phyloP scores from a whole-genome alignment of 2,888 invertebrate genomes.

The Agonum fuliginosum region DNA sequence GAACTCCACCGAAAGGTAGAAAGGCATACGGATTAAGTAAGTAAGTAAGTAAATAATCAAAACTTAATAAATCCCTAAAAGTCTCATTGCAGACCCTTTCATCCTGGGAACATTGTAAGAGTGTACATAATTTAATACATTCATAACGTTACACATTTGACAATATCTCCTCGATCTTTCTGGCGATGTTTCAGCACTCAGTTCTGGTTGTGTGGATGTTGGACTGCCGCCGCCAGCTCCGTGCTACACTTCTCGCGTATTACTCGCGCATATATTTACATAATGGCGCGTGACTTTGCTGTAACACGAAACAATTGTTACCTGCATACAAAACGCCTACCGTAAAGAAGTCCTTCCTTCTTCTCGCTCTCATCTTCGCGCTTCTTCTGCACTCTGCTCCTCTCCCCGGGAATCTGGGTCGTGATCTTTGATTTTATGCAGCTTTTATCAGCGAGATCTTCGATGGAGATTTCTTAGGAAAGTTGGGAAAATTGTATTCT shows the following conservation, averaged over 20 bases:
- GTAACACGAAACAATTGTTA: constrained; percentile 57
- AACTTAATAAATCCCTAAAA: too few relatives aligned
- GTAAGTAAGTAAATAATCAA: too few relatives aligned
- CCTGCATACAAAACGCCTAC: constrained; percentile 49
- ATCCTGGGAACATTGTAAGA: too few relatives aligned
- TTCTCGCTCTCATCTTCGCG: constrained; percentile 1
- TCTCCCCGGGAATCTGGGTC: background rate
- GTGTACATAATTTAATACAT: too few relatives aligned
- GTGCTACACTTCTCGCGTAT: constrained; percentile 59
- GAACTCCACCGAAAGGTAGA: too few relatives aligned
- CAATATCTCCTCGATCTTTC: background rate
- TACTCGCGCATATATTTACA: constrained; percentile 65
- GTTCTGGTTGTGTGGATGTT: constrained; percentile 45
- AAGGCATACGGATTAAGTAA: too few relatives aligned
- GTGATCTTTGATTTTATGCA: constrained; percentile 7
- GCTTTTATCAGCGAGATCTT: constrained; percentile 14
- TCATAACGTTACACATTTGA: background rate
- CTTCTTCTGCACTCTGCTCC: background rate
- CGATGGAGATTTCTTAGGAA: background rate
- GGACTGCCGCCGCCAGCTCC: constrained; percentile 13
- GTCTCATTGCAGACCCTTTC: too few relatives aligned
- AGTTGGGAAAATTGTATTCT: background rate
- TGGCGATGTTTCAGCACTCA: constrained; percentile 5
- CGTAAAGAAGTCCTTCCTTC: constrained; percentile 19
- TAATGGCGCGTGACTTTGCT: constrained; percentile 64